Evolutionary conservation across 2,797 vertebrate species (phyloP), one percentile per base, ranked within the genome.

Genomic region (Enteromius trimaculatus): DNA sequence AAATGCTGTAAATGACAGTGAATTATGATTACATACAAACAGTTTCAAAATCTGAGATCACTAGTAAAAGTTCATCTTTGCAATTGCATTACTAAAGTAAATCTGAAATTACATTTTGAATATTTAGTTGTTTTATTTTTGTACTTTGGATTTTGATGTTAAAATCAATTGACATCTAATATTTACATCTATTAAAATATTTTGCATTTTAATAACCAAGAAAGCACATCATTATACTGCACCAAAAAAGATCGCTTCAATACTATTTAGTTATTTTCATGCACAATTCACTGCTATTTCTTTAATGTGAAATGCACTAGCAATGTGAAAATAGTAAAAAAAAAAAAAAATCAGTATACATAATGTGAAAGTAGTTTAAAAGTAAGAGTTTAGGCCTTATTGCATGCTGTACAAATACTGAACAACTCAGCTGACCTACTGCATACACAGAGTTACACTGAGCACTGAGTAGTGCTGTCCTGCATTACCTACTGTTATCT

Each of bases 401-500:
- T 34, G 23, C 21, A 3, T 77, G 53, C 74, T 60, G 53, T 42
- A 77, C 10, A 77, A 21, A 31, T 29, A 64, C 7, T 64, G 55
- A 21, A 77, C 1, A 77, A 64, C 51, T 5, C 11, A 1, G 66
- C 51, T 70, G 66, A 44, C 7, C 53, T 80, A 39, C 42, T 4
- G 3, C 17, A 44, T 14, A 62, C 53, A 60, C 34, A 44, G 9
- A 74, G n/a, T 39, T 9, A 53, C 7, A 21, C 9, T 70, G 3
- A 51, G 6, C 23, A 81, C 3, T 62, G 26, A 23, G 60, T 44
- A 81, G 39, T 49, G 21, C 29, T 51, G 29, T 81, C 39, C 55
- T 60, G 26, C 42, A 51, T 64, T 74, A 81, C 42, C 17, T 65
- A 49, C n/a, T 31, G 80, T 82, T 82, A 82, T 66, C 34, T 53